phyloP scores from a whole-genome alignment of 2,797 vertebrate species.

The Echeneis naucrates region DNA sequence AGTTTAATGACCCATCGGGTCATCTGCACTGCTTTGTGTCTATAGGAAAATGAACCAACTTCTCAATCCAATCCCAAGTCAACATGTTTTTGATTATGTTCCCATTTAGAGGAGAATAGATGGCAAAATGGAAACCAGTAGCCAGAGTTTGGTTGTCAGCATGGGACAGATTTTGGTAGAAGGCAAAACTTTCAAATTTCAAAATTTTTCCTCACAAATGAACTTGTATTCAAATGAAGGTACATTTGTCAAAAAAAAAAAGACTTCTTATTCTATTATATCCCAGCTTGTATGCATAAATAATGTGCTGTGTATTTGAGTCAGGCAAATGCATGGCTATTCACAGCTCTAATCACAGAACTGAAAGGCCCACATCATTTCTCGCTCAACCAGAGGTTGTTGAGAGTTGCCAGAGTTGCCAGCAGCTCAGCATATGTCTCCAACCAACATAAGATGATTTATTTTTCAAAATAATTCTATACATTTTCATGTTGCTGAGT shows the following conservation, averaged over 20 bases:
- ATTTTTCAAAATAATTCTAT: constrained; percentile 24
- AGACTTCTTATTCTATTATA: not conserved
- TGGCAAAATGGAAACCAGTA: not conserved
- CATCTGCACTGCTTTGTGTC: no score
- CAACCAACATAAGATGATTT: constrained; percentile 10
- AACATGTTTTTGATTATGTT: no score
- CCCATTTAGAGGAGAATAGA: no score
- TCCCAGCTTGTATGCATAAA: not conserved
- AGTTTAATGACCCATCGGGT: no score
- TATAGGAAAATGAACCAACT: no score
- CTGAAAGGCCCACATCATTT: not conserved
- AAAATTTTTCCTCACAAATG: not conserved
- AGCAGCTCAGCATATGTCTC: constrained; percentile 7
- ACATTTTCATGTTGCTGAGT: constrained; percentile 27
- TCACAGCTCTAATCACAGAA: constrained; percentile 15
- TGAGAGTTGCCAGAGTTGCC: constrained; percentile 1
- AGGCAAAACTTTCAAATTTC: not conserved
- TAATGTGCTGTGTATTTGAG: not conserved
- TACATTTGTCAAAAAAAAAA: not conserved
- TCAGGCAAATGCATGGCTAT: constrained; percentile 30
- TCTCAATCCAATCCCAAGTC: no score
- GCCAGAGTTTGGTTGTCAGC: not conserved
- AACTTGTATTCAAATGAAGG: not conserved
- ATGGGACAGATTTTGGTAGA: not conserved
- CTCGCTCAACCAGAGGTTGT: not conserved